A percentile compares a stretch with the other conserved stretches of the same genome.
Conservation (phyloP, 1,140 invertebrate species). For the Glossosoma conforme region DNA sequence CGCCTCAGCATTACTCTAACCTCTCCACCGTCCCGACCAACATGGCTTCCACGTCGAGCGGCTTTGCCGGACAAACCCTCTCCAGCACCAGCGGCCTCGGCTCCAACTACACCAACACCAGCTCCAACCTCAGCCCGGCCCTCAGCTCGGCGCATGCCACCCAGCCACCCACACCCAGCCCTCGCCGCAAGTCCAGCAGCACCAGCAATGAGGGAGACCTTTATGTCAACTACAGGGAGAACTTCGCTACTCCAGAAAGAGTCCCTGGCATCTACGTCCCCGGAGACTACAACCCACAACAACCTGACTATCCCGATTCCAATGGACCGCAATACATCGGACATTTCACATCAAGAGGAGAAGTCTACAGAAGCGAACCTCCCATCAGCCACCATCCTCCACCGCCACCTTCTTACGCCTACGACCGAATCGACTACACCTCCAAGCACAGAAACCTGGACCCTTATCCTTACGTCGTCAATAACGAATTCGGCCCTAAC, state of each 20-base stretch:
- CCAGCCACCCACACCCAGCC: slow-evolving; percentile 63
- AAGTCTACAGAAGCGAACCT: slow-evolving; percentile 26
- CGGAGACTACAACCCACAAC: slow-evolving; percentile 41
- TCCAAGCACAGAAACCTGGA: slow-evolving; percentile 26
- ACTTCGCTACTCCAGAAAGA: slow-evolving; percentile 40
- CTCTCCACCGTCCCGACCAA: slow-evolving; percentile 27
- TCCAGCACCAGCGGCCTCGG: slow-evolving; percentile 45
- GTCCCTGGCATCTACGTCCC: slow-evolving; percentile 53
- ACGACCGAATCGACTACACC: slow-evolving; percentile 26
- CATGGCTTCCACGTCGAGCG: slow-evolving; percentile 43
- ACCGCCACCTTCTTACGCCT: slow-evolving; percentile 10
- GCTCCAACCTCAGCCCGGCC: slow-evolving; percentile 29
- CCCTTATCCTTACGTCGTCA: slow-evolving; percentile 22
- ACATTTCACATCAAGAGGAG: slow-evolving; percentile 20
- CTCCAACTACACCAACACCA: slow-evolving; percentile 46
- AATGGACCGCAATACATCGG: slow-evolving; percentile 26
- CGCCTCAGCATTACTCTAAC: slow-evolving; percentile 60
- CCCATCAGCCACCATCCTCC: slow-evolving; percentile 18
- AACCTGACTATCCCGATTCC: slow-evolving; percentile 21
- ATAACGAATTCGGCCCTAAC: slow-evolving; percentile 26
- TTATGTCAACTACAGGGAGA: slow-evolving; percentile 38
- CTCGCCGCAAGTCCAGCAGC: slow-evolving; percentile 62
- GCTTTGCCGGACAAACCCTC: slow-evolving; percentile 40
- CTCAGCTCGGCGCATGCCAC: slow-evolving; percentile 32
- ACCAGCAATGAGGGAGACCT: slow-evolving; percentile 58